phyloP scores from a whole-genome alignment of 2,113 vertebrate species.

The Scomber colias region DNA sequence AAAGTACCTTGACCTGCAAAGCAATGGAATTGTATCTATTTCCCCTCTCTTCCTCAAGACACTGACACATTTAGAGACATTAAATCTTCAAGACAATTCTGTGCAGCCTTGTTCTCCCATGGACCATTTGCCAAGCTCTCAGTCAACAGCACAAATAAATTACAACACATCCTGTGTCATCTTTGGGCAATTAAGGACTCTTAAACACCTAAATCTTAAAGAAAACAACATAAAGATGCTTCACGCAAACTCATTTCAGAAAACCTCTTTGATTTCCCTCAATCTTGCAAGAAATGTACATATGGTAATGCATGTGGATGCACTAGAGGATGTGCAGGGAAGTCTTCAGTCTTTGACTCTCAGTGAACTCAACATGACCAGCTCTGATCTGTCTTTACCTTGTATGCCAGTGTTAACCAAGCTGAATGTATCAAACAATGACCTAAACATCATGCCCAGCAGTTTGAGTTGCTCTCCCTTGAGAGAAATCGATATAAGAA shows the following conservation, averaged over 20 bases:
- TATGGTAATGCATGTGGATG: constrained; percentile 66
- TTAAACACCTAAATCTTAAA: constrained; percentile 83
- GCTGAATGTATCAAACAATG: constrained; percentile 83
- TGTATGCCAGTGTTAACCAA: constrained; percentile 76
- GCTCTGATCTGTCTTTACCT: constrained; percentile 67
- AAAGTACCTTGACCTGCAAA: constrained; percentile 79
- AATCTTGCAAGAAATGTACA: constrained; percentile 82
- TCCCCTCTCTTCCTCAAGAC: constrained; percentile 79
- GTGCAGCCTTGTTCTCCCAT: constrained; percentile 76
- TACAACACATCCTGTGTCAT: constrained; percentile 68
- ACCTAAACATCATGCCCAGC: constrained; percentile 70
- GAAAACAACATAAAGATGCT: constrained; percentile 82
- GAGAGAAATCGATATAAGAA: constrained; percentile 76
- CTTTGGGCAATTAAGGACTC: constrained; percentile 71
- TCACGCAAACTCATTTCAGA: constrained; percentile 69
- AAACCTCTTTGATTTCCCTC: constrained; percentile 79
- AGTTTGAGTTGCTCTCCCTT: constrained; percentile 77
- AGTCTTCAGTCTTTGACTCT: constrained; percentile 84
- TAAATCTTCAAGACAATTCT: constrained; percentile 83
- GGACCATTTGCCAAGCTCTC: background rate
- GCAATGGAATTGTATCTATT: constrained; percentile 77
- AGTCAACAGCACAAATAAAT: background rate
- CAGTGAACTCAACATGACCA: constrained; percentile 77
- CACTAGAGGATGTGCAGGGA: constrained; percentile 73
- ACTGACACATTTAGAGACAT: constrained; percentile 79